These are phyloP conservation scores for Metopolophium dirhodum DNA, from an alignment of 1,140 invertebrate species.

Conservation along the genomic window DNA sequence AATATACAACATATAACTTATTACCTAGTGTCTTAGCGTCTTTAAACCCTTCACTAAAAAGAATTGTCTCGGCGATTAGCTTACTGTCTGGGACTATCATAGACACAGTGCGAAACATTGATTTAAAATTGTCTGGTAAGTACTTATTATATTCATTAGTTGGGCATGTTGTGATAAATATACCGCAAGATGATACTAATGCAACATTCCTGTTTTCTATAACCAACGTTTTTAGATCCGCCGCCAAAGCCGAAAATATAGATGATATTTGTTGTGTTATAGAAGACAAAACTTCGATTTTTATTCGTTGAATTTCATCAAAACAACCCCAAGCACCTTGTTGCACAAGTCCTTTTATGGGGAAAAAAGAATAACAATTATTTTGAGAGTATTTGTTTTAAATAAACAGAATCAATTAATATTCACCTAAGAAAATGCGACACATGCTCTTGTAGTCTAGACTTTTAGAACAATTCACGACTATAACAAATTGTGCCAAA, in stretches of 20 bases:
- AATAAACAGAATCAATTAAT: neutral
- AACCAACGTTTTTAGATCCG: slow-evolving; percentile 79
- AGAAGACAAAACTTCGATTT: slow-evolving; percentile 90
- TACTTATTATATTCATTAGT: slow-evolving; percentile 83
- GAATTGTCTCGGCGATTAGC: slow-evolving; percentile 91
- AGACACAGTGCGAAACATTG: slow-evolving; percentile 88
- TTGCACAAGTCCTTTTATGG: slow-evolving; percentile 69
- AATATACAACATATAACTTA: slow-evolving; percentile 91
- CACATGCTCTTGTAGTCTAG: slow-evolving; percentile 89
- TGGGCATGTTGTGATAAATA: slow-evolving; percentile 96
- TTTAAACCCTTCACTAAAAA: slow-evolving; percentile 88
- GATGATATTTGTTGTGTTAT: slow-evolving; percentile 86
- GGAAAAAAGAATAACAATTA: neutral
- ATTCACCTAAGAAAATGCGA: slow-evolving; percentile 16
- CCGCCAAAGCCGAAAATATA: slow-evolving; percentile 83
- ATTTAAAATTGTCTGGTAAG: slow-evolving; percentile 92
- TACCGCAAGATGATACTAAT: slow-evolving; percentile 86
- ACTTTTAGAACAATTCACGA: slow-evolving; percentile 94
- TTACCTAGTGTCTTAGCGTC: slow-evolving; percentile 76
- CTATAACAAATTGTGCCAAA: slow-evolving; percentile 93
- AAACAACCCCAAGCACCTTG: slow-evolving; percentile 97
- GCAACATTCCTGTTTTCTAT: slow-evolving; percentile 92
- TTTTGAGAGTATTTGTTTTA: neutral
- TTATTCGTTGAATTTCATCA: slow-evolving; percentile 95
- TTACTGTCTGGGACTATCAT: slow-evolving; percentile 97